Evolutionary conservation across 2,113 vertebrate species (phyloP).

Genomic region (Garra rufa): DNA sequence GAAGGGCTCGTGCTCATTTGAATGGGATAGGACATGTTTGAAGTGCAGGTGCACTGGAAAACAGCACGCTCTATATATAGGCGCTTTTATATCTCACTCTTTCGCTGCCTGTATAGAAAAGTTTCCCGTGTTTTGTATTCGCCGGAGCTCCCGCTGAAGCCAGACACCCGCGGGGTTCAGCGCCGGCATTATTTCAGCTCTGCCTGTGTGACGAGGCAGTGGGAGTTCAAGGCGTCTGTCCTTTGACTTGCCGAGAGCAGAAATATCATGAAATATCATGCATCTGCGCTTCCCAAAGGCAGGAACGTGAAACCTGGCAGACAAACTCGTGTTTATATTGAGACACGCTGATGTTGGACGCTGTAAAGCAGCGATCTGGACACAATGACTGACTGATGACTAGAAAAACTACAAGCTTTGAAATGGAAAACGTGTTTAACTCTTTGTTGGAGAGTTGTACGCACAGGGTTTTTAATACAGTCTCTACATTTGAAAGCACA

Average conservation of each 20-base stretch:
- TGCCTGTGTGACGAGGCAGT: conserved; percentile 16
- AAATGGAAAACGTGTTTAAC: not conserved
- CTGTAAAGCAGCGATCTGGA: conserved; percentile 5
- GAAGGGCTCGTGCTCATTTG: conserved; percentile 30
- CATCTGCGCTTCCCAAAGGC: not conserved
- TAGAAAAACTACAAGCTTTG: not conserved
- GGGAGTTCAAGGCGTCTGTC: conserved; percentile 32
- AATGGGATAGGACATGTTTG: not conserved
- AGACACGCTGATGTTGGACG: conserved; percentile 4
- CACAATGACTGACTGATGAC: not conserved
- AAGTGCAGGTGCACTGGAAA: conserved; percentile 10
- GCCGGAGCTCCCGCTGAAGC: conserved; percentile 1
- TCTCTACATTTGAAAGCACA: no score
- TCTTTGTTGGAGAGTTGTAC: not conserved
- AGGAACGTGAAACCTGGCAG: not conserved
- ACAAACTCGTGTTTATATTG: conserved; percentile 1
- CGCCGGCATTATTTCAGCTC: conserved; percentile 20
- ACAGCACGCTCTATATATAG: conserved; percentile 13
- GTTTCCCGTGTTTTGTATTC: conserved; percentile 4
- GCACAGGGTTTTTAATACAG: not conserved
- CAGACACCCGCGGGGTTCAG: conserved; percentile 32
- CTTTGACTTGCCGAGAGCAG: conserved; percentile 30
- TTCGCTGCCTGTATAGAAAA: conserved; percentile 3
- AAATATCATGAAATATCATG: conserved; percentile 33
- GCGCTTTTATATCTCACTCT: conserved; percentile 1